Conservation (phyloP, 92 coral and sea anemone species). For the Muricea muricata region DNA sequence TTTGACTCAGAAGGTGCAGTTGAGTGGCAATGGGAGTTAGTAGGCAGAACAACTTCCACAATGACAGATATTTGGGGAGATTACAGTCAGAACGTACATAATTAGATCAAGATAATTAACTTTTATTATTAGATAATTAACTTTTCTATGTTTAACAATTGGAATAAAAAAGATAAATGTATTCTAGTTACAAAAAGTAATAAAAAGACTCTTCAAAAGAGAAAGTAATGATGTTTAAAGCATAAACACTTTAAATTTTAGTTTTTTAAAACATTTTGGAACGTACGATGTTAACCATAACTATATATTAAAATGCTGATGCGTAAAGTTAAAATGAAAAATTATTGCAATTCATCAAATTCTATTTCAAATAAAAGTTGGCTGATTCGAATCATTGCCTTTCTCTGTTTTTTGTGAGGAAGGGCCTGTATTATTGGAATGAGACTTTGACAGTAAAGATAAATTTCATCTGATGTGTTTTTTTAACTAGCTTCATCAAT, state of each 20-base stretch:
- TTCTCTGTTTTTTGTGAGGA: conserved; percentile 25
- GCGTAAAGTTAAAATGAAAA: background rate
- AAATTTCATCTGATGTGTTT: conserved; percentile 20
- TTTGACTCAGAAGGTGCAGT: conserved; percentile 37
- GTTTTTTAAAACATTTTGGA: background rate
- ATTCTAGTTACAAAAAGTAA: too few species aligned
- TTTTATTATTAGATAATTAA: too few species aligned
- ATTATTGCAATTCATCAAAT: conserved; percentile 17
- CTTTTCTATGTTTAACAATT: too few species aligned
- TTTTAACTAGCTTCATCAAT: conserved; percentile 19
- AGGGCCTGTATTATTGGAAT: conserved; percentile 19
- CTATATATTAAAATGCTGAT: background rate
- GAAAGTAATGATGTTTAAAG: too few species aligned
- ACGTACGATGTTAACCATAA: background rate
- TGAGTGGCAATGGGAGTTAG: too few species aligned
- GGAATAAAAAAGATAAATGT: too few species aligned
- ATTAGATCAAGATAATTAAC: too few species aligned
- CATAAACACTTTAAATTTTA: too few species aligned
- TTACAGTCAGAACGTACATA: background rate
- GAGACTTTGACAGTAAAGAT: too few species aligned
- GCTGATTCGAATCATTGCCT: background rate
- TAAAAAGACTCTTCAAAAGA: too few species aligned
- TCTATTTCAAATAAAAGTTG: conserved; percentile 7
- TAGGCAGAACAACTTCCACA: background rate
- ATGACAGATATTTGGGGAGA: background rate